phyloP scores from a whole-genome alignment of 2,797 vertebrate genomes.

The Acipenser transmontanus region DNA sequence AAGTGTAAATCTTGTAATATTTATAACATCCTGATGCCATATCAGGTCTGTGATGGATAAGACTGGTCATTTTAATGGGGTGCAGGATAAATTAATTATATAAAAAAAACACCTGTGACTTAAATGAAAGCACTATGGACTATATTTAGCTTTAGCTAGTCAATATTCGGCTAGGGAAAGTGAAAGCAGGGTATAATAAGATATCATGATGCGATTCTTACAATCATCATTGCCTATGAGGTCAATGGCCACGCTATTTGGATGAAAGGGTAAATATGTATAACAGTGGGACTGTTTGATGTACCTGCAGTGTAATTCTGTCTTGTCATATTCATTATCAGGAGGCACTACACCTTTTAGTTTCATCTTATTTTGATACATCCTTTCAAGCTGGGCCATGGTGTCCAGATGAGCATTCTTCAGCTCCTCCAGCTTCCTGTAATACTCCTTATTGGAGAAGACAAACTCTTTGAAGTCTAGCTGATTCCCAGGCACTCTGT shows the following conservation, averaged over 20 bases:
- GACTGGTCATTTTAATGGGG: no score
- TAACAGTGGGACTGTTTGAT: conserved; percentile 26
- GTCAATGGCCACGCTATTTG: neutral
- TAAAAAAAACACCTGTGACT: neutral
- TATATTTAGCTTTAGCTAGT: neutral
- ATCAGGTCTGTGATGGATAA: no score
- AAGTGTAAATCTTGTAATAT: no score
- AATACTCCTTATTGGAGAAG: conserved; percentile 85
- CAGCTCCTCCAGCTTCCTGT: conserved; percentile 78
- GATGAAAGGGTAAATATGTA: neutral
- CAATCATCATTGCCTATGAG: no score
- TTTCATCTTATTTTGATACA: conserved; percentile 60
- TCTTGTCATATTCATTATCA: neutral
- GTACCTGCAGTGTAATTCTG: conserved; percentile 13
- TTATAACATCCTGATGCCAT: no score
- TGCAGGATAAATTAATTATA: no score
- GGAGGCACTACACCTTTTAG: conserved; percentile 31
- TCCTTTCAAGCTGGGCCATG: conserved; percentile 79
- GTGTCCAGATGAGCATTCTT: conserved; percentile 75
- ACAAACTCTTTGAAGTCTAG: conserved; percentile 47
- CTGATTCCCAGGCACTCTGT: conserved; percentile 25
- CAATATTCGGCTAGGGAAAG: neutral
- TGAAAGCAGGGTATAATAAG: neutral
- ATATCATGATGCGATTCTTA: neutral
- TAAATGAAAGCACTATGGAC: neutral